phyloP scores from a whole-genome alignment of 2,113 vertebrate species.

The Larimichthys polyactis region DNA sequence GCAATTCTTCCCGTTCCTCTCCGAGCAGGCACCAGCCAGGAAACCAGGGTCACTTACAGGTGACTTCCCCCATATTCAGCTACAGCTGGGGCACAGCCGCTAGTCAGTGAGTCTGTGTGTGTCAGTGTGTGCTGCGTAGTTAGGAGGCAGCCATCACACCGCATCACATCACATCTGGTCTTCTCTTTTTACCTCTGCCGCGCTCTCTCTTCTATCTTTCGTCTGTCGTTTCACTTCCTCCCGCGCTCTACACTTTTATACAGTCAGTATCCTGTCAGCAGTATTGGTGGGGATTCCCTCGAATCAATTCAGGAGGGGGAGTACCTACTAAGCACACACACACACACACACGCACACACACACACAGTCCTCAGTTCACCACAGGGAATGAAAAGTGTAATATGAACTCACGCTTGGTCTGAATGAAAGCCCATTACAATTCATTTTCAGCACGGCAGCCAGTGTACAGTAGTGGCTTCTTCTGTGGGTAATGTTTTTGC shows the following conservation, averaged over 20 bases:
- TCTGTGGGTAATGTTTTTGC: conserved; percentile 41
- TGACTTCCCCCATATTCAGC: conserved; percentile 58
- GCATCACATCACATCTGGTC: conserved; percentile 63
- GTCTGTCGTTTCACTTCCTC: neutral
- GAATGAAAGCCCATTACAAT: conserved; percentile 68
- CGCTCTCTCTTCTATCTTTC: conserved; percentile 7
- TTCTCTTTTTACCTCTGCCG: conserved; percentile 34
- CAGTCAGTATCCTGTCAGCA: conserved; percentile 52
- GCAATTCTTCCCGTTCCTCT: conserved; percentile 30
- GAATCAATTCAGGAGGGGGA: conserved; percentile 66
- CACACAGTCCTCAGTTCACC: conserved; percentile 30
- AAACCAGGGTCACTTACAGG: conserved; percentile 71
- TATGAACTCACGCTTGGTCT: conserved; percentile 64
- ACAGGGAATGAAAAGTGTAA: conserved; percentile 61
- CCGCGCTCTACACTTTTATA: conserved; percentile 6
- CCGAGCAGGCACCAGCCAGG: conserved; percentile 46
- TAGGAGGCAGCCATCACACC: conserved; percentile 59
- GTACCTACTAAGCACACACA: conserved; percentile 37
- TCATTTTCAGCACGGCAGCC: conserved; percentile 66
- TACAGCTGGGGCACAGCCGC: conserved; percentile 64
- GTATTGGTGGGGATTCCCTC: conserved; percentile 72
- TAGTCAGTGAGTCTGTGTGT: neutral
- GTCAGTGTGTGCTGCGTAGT: conserved; percentile 47
- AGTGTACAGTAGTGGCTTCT: conserved; percentile 38
- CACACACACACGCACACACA: conserved; percentile 22